These are phyloP conservation scores for Temnothorax longispinosus DNA, from an alignment of 1,140 invertebrate genomes.

Conservation along the genomic window DNA sequence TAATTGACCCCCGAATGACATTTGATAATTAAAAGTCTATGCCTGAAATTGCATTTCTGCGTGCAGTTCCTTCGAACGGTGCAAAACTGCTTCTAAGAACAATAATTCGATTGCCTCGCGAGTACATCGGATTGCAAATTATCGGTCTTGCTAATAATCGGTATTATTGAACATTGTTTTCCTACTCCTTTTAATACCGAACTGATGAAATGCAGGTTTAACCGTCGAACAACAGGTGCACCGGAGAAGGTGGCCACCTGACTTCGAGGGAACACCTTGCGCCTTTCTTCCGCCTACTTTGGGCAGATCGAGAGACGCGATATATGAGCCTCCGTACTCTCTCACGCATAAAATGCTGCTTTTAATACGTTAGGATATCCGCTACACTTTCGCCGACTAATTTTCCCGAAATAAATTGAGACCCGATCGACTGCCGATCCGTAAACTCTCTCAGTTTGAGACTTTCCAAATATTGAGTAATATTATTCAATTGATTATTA, in stretches of 20 bases:
- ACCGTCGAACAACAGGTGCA: constrained; percentile 77
- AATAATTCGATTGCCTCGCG: neutral
- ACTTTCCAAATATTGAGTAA: neutral
- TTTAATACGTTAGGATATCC: constrained; percentile 44
- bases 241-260: constrained; percentile 76
- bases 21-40: neutral
- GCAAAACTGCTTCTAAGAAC: neutral
- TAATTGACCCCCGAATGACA: neutral
- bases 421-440: no score
- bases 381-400: constrained; percentile 41
- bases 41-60: neutral
- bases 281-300: constrained; percentile 67
- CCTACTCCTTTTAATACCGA: constrained; percentile 9
- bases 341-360: constrained; percentile 54
- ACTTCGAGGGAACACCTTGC: constrained; percentile 77
- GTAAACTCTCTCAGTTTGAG: neutral
- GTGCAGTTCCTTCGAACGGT: neutral
- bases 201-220: constrained; percentile 44
- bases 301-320: constrained; percentile 52
- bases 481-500: neutral
- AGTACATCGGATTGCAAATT: neutral
- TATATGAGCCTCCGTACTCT: constrained; percentile 40
- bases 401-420: constrained; percentile 13
- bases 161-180: neutral
- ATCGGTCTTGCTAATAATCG: neutral